Evolutionary conservation across 2,113 vertebrate species (phyloP).

Genomic region (Hemiprocne comata): DNA sequence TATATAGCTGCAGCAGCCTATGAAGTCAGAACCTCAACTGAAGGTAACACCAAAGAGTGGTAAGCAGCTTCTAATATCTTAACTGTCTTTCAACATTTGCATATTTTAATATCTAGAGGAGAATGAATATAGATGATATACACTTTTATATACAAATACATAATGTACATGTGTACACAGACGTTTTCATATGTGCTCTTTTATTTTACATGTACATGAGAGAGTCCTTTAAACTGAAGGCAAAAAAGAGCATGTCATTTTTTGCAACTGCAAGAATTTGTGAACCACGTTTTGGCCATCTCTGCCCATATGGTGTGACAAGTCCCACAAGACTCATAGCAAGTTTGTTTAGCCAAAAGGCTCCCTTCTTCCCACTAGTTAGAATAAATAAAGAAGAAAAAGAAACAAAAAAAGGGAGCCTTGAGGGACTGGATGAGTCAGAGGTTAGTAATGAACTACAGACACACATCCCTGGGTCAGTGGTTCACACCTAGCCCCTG

Average conservation of each 20-base stretch:
- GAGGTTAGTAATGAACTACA: conserved; percentile 51
- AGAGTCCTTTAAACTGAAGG: background rate
- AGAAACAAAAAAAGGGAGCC: conserved; percentile 41
- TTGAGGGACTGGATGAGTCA: conserved; percentile 39
- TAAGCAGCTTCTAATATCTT: background rate
- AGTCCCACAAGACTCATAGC: background rate
- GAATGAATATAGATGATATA: background rate
- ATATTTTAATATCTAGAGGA: background rate
- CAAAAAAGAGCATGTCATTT: background rate
- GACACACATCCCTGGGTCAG: conserved; percentile 36
- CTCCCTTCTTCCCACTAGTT: conserved; percentile 9
- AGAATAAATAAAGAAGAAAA: conserved; percentile 46
- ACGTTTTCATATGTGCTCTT: background rate
- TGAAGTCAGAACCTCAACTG: background rate
- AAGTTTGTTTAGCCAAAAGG: background rate
- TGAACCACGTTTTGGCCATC: background rate
- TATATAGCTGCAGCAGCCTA: background rate
- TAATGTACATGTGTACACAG: background rate
- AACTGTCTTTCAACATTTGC: background rate
- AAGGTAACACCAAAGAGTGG: background rate
- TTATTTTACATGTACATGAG: background rate
- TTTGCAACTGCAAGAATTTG: background rate
- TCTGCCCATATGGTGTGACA: background rate
- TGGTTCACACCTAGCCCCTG: background rate
- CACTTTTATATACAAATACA: background rate